A percentile compares a stretch with the other conserved stretches of the same genome.
Conservation (phyloP, 2,888 invertebrate species). For the Chrysodeixis includens region DNA sequence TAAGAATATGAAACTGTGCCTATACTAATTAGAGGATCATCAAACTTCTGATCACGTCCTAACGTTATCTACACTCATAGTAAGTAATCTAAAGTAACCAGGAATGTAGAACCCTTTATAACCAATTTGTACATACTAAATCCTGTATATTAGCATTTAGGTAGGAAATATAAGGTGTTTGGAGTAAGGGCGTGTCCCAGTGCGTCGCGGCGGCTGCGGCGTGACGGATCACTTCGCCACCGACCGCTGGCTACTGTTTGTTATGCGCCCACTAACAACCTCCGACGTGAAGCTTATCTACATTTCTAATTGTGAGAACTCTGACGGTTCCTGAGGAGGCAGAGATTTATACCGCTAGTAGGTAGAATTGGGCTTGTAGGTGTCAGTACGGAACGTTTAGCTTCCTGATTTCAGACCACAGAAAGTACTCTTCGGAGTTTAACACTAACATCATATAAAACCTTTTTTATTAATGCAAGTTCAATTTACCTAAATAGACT, state of each 20-base stretch:
- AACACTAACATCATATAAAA: too few species aligned
- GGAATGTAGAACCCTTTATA: too few species aligned
- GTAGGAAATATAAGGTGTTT: constrained; percentile 21
- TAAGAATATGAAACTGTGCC: too few species aligned
- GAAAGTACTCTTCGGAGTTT: too few species aligned
- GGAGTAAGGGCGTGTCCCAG: constrained; percentile 51
- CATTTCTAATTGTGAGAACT: constrained; percentile 57
- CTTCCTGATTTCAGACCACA: too few species aligned
- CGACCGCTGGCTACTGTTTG: constrained; percentile 35
- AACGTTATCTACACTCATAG: neutral
- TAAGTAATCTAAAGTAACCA: neutral
- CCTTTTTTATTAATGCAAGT: too few species aligned
- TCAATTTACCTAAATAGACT: too few species aligned
- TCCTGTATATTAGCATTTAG: too few species aligned
- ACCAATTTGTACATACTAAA: neutral
- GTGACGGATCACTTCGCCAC: constrained; percentile 40
- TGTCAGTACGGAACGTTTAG: neutral
- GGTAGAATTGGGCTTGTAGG: neutral
- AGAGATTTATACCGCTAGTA: neutral
- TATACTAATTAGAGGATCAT: neutral
- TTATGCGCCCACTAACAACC: constrained; percentile 17
- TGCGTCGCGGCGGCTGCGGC: constrained; percentile 20
- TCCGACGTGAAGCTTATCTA: constrained; percentile 39
- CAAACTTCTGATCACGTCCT: neutral
- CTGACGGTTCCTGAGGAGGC: constrained; percentile 6